Base-by-base conservation (phyloP, 2,113 vertebrate species). In the Opisthocomus hoazin region DNA sequence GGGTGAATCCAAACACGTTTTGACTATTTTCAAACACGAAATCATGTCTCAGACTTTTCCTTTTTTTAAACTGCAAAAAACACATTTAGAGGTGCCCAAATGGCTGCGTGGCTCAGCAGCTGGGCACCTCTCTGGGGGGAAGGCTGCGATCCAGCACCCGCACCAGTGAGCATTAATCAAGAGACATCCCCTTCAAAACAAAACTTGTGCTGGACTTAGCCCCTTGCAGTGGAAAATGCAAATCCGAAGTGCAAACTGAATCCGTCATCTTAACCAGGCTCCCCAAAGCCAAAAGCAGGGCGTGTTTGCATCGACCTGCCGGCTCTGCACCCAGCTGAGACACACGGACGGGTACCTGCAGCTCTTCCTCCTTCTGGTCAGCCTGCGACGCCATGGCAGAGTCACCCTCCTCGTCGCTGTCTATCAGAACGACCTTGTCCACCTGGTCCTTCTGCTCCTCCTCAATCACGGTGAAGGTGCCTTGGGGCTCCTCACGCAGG, bases 311-410 rank as follows among this genome's bases (percentile, higher is more conserved):
- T 5, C 2, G 4, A 14, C 57, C 66, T 13, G 10, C 34, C 2
- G 2, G 37, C 50, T 63, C 17, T 0, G 0, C 30, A 29, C 45
- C 51, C 30, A 54, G 39, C 39, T 1, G 0, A 43, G 29, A 66
- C 21, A 23, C 73, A 45, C 5, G 1, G 17, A n/a, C 11, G 2
- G 27, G 37, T 81, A 99, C 99, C 99, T 99, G 99, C 86, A 99
- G 98, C 96, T 99, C 99, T 95, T 99, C 99, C 97, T 99, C 99
- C 80, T 99, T 99, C 98, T 99, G 99, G 98, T 99, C 99, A 0
- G 99, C 99, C 96, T 99, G 99, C 0, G 99, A 99, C 23, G 99
- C 99, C 96, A 99, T 99, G 97, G 99, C 99, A 5, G 99, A 99
- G 97, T 99, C 99, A 1, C 99, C 98, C 89, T 99, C 99, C 69